phyloP scores from a whole-genome alignment of 2,113 vertebrate species.

The Megaceryle maxima region DNA sequence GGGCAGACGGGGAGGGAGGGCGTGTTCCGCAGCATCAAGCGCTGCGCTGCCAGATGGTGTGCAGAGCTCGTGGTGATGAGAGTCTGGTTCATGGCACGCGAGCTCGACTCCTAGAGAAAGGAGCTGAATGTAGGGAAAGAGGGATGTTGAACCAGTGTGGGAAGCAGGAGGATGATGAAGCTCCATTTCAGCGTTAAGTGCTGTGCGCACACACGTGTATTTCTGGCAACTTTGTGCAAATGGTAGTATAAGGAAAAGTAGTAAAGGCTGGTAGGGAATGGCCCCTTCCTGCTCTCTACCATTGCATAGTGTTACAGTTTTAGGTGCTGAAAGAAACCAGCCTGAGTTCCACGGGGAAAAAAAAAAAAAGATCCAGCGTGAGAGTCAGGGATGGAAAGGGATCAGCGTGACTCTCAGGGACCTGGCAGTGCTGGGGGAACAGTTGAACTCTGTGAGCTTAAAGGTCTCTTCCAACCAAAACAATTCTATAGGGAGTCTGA shows the following conservation, averaged over 20 bases:
- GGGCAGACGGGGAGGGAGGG: neutral
- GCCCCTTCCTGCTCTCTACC: neutral
- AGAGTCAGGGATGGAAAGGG: neutral
- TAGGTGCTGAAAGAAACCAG: neutral
- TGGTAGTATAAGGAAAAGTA: neutral
- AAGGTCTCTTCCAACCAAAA: too few species aligned
- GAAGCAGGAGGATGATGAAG: neutral
- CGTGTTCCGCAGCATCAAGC: neutral
- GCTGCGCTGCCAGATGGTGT: neutral
- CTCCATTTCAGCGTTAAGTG: neutral
- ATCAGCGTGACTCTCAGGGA: too few species aligned
- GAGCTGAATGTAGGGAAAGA: neutral
- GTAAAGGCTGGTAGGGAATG: neutral
- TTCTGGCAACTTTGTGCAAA: neutral
- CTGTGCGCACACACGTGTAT: fast-evolving
- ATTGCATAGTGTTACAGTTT: neutral
- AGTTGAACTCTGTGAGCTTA: too few species aligned
- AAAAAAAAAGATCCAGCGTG: neutral
- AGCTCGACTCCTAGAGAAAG: neutral
- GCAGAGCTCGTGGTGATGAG: neutral
- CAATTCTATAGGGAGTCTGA: too few species aligned
- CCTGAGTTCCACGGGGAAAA: neutral
- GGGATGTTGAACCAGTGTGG: neutral
- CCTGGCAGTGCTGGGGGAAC: too few species aligned
- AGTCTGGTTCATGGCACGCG: neutral